Base-by-base conservation (phyloP, 2,888 invertebrate genomes). In the Cremastinae sp. region DNA sequence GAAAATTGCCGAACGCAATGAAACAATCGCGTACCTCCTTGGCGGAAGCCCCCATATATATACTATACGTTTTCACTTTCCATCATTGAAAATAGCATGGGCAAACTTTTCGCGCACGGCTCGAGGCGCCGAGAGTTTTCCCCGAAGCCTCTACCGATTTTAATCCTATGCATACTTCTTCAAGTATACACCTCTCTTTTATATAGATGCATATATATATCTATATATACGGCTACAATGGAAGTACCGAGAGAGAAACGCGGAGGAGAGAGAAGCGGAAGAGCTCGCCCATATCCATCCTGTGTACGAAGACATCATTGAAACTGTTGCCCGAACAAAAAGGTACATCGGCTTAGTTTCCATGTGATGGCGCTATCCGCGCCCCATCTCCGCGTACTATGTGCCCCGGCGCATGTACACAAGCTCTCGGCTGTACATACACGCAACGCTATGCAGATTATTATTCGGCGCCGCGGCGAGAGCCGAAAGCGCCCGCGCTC, bases 121-220 rank as follows among this genome's bases (percentile, higher is more conserved):
- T 20, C 16, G 14, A 28, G 20, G 22, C 38, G 58, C 54, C 54
- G 58, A 64, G 53, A 18, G 12, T 43, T 53, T 18, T 16, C 1
- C 18, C 45, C 28, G 10, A 18, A 45, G 65, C 41, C 9, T 61
- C 68, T 75, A 56, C 56, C 75, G 58, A 75, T 75, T 72, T 68
- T 75, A 75, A 75, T 75, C 71, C 66, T 75, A 72, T 72, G 75
- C 75, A 72, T 68, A 75, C 75, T 68, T 72, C 45, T 38, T 61
- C 53, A 66, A 75, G 70, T 75, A 64, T n/a, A n/a, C n/a, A n/a
- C n/a, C n/a, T n/a, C n/a, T n/a, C n/a, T n/a, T n/a, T n/a, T n/a
- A n/a, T n/a, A n/a, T n/a, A n/a, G n/a, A n/a, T n/a, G n/a, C n/a
- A n/a, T n/a, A n/a, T n/a, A n/a, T n/a, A n/a, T n/a, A n/a, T n/a